A percentile compares a stretch with the other conserved stretches of the same genome.
Evolutionary conservation across 2,888 invertebrate species (phyloP).

Genomic region (Pseudanteris insignis): DNA sequence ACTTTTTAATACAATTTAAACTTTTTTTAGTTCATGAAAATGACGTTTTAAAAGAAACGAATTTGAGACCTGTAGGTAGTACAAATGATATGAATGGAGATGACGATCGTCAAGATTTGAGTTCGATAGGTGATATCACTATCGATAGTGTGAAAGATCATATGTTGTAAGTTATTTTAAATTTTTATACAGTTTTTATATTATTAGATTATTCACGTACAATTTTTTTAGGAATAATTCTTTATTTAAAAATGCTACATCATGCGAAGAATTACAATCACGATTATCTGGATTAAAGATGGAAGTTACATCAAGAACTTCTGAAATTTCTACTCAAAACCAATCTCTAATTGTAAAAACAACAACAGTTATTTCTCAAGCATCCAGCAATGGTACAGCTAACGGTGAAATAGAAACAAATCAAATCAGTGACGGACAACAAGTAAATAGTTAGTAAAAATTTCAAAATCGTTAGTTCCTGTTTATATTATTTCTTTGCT

Average conservation of each 20-base stretch:
- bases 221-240: slow-evolving; percentile 64
- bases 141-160: slow-evolving; percentile 95
- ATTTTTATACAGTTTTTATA: too few species aligned
- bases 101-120: slow-evolving; percentile 68
- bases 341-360: slow-evolving; percentile 62
- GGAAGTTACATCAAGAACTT: slow-evolving; percentile 64
- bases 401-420: slow-evolving; percentile 62
- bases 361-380: slow-evolving; percentile 61
- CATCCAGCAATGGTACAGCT: slow-evolving; percentile 60
- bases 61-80: slow-evolving; percentile 58
- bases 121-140: slow-evolving; percentile 86
- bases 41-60: slow-evolving; percentile 58
- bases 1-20: too few species aligned
- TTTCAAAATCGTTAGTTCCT: too few species aligned
- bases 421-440: slow-evolving; percentile 59
- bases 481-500: too few species aligned
- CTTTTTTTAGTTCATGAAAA: slow-evolving; percentile 60
- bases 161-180: slow-evolving; percentile 68
- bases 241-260: slow-evolving; percentile 64
- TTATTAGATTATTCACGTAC: too few species aligned
- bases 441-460: slow-evolving; percentile 65
- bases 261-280: slow-evolving; percentile 63
- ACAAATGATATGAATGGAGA: slow-evolving; percentile 67
- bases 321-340: slow-evolving; percentile 63
- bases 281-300: slow-evolving; percentile 63